Evolutionary conservation across 2,113 vertebrate genomes (phyloP).

Genomic region (Nibea albiflora): DNA sequence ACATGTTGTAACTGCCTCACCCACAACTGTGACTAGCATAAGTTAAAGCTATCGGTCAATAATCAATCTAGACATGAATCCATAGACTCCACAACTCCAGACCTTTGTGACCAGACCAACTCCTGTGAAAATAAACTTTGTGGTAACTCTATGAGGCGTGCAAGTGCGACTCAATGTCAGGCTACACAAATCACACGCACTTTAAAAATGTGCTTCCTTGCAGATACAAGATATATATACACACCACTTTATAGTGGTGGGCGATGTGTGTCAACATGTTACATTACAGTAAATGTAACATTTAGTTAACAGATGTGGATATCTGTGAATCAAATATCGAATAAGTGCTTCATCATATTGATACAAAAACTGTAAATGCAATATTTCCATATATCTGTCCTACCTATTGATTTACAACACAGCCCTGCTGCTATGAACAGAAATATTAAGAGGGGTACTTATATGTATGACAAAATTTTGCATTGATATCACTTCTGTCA

Average conservation of each 20-base stretch:
- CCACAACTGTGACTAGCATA: conserved; percentile 5
- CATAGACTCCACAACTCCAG: not conserved
- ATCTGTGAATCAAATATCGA: not conserved
- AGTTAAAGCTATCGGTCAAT: conserved; percentile 9
- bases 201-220: conserved; percentile 35
- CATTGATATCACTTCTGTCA: not conserved
- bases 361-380: not conserved
- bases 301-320: not conserved
- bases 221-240: not conserved
- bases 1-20: not conserved
- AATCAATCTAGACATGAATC: not conserved
- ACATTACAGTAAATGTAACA: not conserved
- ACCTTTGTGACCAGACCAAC: not conserved
- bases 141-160: conserved; percentile 13
- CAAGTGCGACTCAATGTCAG: conserved; percentile 7
- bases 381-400: not conserved
- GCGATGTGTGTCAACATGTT: not conserved
- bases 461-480: not conserved
- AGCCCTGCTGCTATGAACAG: not conserved
- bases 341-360: not conserved
- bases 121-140: not conserved
- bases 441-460: not conserved
- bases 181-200: conserved; percentile 16
- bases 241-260: not conserved
- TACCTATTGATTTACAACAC: conserved; percentile 2